Conservation (phyloP, 2,888 invertebrate species). For the Spialia ferax region DNA sequence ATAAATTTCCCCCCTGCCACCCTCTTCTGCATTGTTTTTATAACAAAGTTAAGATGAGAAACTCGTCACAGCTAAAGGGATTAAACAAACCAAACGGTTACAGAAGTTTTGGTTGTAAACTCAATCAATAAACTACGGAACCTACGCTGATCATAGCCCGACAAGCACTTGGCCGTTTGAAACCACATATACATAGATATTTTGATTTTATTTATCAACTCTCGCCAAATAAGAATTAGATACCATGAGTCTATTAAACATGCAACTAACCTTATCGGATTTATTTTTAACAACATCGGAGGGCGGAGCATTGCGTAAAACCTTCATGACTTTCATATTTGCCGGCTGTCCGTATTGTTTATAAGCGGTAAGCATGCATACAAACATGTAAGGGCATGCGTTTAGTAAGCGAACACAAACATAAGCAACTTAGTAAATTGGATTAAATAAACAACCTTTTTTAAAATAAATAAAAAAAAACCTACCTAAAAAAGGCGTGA, state of each 20-base stretch:
- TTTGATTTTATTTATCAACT: background rate
- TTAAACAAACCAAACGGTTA: too few species aligned
- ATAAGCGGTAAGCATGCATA: conserved; percentile 67
- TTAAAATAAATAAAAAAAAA: background rate
- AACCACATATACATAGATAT: background rate
- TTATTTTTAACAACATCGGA: conserved; percentile 94
- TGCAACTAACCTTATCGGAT: conserved; percentile 92
- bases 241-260: background rate
- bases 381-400: conserved; percentile 58
- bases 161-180: too few species aligned
- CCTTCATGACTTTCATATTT: conserved; percentile 92
- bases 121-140: too few species aligned
- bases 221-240: background rate
- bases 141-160: too few species aligned
- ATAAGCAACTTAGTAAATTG: background rate
- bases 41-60: too few species aligned
- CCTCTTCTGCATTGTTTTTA: too few species aligned
- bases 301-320: conserved; percentile 94
- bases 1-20: too few species aligned
- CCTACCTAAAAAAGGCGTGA: background rate
- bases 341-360: conserved; percentile 87
- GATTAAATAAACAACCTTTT: background rate
- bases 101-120: too few species aligned
- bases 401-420: conserved; percentile 27
- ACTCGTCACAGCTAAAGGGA: too few species aligned